These are phyloP conservation scores for Amphipoea lucens DNA, from an alignment of 2,888 invertebrate genomes.

Conservation along the genomic window DNA sequence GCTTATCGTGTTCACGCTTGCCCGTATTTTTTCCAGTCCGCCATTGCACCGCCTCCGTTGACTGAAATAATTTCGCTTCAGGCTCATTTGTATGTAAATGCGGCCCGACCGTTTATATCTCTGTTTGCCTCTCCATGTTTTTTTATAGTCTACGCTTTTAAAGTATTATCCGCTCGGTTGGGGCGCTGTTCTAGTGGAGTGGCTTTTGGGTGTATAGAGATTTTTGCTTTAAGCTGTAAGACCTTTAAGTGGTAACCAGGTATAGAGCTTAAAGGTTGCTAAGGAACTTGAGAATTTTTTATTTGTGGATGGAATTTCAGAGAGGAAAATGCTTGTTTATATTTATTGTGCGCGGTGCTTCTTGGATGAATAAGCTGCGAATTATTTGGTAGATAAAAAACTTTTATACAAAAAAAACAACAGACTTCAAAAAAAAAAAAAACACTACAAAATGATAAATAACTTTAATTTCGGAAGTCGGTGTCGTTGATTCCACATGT, in stretches of 20 bases:
- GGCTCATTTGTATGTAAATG: slow-evolving; percentile 88
- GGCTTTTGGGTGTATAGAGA: slow-evolving; percentile 56
- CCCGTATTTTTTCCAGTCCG: slow-evolving; percentile 68
- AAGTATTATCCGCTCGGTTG: slow-evolving; percentile 68
- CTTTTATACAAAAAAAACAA: too few relatives aligned
- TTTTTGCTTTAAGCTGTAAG: slow-evolving; percentile 58
- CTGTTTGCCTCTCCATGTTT: slow-evolving; percentile 82
- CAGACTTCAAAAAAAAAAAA: too few relatives aligned
- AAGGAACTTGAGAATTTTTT: slow-evolving; percentile 11
- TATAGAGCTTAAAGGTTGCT: slow-evolving; percentile 19
- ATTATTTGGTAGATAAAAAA: background rate
- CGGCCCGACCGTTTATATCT: slow-evolving; percentile 82
- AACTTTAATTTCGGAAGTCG: too few relatives aligned
- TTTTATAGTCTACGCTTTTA: slow-evolving; percentile 77
- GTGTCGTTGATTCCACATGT: too few relatives aligned
- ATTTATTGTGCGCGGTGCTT: slow-evolving; percentile 3
- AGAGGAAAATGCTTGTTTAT: background rate
- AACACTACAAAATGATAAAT: too few relatives aligned
- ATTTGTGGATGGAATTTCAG: background rate
- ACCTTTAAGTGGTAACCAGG: slow-evolving; percentile 46
- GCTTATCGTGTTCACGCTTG: slow-evolving; percentile 52
- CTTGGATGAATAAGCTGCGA: background rate
- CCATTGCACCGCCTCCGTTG: slow-evolving; percentile 73
- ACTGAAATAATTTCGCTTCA: slow-evolving; percentile 80
- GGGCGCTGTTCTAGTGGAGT: slow-evolving; percentile 60